A percentile compares a stretch with the other conserved stretches of the same genome.
Evolutionary conservation across 2,797 vertebrate species (phyloP).

Genomic region (Arctocebus calabarensis): DNA sequence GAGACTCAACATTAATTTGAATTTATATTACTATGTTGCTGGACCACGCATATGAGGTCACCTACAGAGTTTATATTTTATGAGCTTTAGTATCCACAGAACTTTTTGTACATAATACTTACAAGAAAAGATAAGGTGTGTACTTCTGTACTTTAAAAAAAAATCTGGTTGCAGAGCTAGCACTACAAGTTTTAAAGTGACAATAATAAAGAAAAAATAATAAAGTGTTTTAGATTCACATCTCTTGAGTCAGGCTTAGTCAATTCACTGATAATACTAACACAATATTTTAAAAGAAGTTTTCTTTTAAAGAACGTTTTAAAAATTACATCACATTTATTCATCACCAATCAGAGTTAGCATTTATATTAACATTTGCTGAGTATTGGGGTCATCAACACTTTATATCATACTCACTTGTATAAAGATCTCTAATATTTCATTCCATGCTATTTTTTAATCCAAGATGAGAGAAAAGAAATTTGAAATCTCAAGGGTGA

Average conservation of each 20-base stretch:
- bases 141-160: background rate
- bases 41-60: background rate
- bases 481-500: slow-evolving; percentile 23
- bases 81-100: background rate
- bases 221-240: background rate
- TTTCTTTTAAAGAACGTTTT: background rate
- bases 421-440: background rate
- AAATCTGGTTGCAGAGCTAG: background rate
- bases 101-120: background rate
- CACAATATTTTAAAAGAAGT: background rate
- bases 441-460: background rate
- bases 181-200: background rate
- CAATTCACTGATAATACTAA: background rate
- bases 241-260: background rate
- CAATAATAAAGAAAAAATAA: background rate
- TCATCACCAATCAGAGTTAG: background rate
- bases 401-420: background rate
- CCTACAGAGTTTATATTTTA: background rate
- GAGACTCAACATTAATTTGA: background rate
- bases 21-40: background rate
- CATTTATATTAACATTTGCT: background rate
- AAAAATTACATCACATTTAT: background rate
- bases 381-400: background rate
- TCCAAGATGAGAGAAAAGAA: background rate
- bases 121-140: background rate